Base-by-base conservation (phyloP, 2,888 invertebrate species). In the Slavum lentiscoides region DNA sequence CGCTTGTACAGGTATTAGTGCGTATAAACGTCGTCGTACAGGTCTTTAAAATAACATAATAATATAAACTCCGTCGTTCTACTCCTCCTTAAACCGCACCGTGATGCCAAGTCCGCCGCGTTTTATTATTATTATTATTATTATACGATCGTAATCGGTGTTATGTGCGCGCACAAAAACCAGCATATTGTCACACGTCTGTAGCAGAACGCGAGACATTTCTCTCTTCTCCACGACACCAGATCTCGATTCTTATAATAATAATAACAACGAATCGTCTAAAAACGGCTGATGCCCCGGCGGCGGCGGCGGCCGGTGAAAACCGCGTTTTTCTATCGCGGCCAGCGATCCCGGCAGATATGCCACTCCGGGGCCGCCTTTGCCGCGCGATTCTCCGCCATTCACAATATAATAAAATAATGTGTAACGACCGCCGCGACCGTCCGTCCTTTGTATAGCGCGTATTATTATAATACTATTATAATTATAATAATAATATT, bases 71-170 rank as follows among this genome's bases (percentile, higher is more conserved):
- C n/a, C 30, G n/a, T 74, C 30, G 30, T 30, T 30, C 30, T 1
- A 1, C 30, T 30, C 30, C 37, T 23, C 59, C 43, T n/a, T n/a
- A n/a, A n/a, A 49, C 49, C 49, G 0, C 15, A 9, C 3, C 23
- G 55, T n/a, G n/a, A 30, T 2, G 30, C 30, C 30, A 30, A 30
- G 30, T 30, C 30, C 30, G 30, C 30, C 30, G 30, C 11, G 55
- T 30, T 13, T 30, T 15, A 11, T 30, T 55, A 49, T 49, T 39
- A 61, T 23, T 59, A 23, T 23, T 64, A 53, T 23, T 15, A 53
- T n/a, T 37, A 53, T 53, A 62, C 77, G 77, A 77, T 77, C 77
- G 62, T 70, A 77, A 77, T 77, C 77, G 69, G 61, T 37, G 69
- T 66, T 21, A 43, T 30, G 30, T 30, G 30, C 30, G 4, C 30